Evolutionary conservation across 1,140 invertebrate genomes (phyloP), one percentile per base, ranked within the genome.

Genomic region (Hestina assimilis): DNA sequence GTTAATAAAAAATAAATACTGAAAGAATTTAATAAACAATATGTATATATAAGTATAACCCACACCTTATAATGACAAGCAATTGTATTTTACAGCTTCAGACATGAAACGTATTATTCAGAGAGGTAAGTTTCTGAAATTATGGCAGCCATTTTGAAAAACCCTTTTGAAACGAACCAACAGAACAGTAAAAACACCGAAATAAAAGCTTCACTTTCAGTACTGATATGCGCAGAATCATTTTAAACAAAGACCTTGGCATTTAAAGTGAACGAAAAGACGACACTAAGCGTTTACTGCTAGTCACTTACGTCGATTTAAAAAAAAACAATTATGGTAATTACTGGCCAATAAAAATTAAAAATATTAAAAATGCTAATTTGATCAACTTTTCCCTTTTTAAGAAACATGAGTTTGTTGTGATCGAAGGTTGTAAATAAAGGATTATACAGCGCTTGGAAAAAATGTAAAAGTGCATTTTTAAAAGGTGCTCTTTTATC

Each of bases 251-350:
- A 19, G 14, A 61, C 75, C 75, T 78, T 78, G 75, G 63, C 75
- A 78, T 78, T 78, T 75, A 64, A 58, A 64, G 21, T 54, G 55
- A 69, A 70, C 62, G 61, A 75, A 63, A 38, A 76, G 60, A 73
- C 62, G 66, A 67, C 62, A 69, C 63, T 57, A 65, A 65, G 40
- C 43, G 20, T 40, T 55, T 57, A 43, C 41, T 17, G 4, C 20
- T 38, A 50, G 47, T 40, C 43, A 54, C 48, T 50, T 47, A 20
- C 9, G 14, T 31, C 33, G 15, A 19, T 38, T 28, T 19, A 17
- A 8, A 17, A 17, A 38, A 19, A 8, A 7, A 19, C 33, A 17
- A n/a, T n/a, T n/a, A n/a, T n/a, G n/a, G n/a, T 38, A 38, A 38
- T 17, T 38, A 17, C 14, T 38, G 14, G 15, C 9, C 17, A 47